Evolutionary conservation across 1,140 invertebrate species (phyloP), one percentile per base, ranked within the genome.

Genomic region (Penaeus chinensis): DNA sequence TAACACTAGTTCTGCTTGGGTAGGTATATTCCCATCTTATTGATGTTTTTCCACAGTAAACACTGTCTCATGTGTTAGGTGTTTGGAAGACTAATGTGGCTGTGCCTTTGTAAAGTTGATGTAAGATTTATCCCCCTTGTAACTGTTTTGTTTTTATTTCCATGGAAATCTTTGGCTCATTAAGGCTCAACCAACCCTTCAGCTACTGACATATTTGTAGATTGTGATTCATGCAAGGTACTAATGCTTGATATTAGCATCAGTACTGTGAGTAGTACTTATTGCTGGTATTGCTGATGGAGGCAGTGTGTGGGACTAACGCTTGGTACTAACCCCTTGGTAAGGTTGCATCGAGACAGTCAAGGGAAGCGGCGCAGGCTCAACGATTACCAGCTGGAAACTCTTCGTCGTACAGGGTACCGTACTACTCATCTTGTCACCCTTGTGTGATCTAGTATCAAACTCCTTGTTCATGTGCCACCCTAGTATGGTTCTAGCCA

Each of bases 331-430:
- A 84, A 89, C 87, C 89, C 18, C 47, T 91, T 90, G 94, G 94
- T 94, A 96, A 96, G 96, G 95, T 95, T 96, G 94, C 95, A 96
- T 95, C 96, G 96, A 95, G 96, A 96, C 95, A 96, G 95, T 93
- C 95, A 95, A 93, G 96, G 95, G 94, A 96, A 96, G 93, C 95
- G 95, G 93, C 96, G 96, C 95, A 95, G 95, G 94, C 94, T 97
- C 94, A 96, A 94, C 95, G 94, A 93, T 94, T 94, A 95, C 94
- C 96, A 97, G 93, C 95, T 97, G 95, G 96, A 96, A 93, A 95
- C 94, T 92, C 96, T 97, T 94, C 95, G 94, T 93, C 94, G 94
- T 93, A 94, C 94, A 94, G 96, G 96, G 96, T 97, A 96, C 94
- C 84, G 76, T 88, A 81, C 61, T 71, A 79, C 79, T 62, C 82